phyloP scores from a whole-genome alignment of 1,140 invertebrate species.

The Pogonomyrmex californicus region DNA sequence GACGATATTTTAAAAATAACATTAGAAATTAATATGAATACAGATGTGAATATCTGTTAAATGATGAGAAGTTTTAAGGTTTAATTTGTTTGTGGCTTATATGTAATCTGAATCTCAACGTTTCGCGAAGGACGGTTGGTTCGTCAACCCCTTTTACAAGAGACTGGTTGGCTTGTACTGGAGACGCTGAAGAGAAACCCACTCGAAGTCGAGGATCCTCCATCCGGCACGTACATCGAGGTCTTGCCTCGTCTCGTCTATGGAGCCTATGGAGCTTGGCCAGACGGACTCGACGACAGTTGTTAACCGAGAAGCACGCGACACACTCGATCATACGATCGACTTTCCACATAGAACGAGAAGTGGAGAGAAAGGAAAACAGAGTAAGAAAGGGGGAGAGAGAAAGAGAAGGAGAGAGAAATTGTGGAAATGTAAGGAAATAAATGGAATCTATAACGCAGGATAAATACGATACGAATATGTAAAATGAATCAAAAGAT shows the following conservation, averaged over 20 bases:
- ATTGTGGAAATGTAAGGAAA: background rate
- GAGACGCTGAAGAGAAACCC: constrained; percentile 61
- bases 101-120: background rate
- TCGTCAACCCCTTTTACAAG: constrained; percentile 38
- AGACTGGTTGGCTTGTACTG: constrained; percentile 52
- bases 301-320: constrained; percentile 61
- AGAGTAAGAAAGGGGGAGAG: too few relatives aligned
- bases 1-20: background rate
- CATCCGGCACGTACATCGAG: constrained; percentile 65
- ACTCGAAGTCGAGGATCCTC: constrained; percentile 67
- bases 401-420: background rate
- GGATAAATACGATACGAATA: background rate
- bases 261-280: constrained; percentile 55
- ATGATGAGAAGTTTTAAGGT: background rate
- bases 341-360: constrained; percentile 43
- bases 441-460: background rate
- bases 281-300: constrained; percentile 66
- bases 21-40: background rate
- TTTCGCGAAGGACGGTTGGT: constrained; percentile 37
- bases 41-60: background rate
- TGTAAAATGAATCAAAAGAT: constrained; percentile 9
- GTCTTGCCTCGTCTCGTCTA: constrained; percentile 52
- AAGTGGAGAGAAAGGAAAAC: background rate
- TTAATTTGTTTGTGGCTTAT: background rate
- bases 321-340: constrained; percentile 60